These are phyloP conservation scores for Lytechinus pictus DNA, from an alignment of 35 echinoderm and acorn worm species.

Conservation along the genomic window DNA sequence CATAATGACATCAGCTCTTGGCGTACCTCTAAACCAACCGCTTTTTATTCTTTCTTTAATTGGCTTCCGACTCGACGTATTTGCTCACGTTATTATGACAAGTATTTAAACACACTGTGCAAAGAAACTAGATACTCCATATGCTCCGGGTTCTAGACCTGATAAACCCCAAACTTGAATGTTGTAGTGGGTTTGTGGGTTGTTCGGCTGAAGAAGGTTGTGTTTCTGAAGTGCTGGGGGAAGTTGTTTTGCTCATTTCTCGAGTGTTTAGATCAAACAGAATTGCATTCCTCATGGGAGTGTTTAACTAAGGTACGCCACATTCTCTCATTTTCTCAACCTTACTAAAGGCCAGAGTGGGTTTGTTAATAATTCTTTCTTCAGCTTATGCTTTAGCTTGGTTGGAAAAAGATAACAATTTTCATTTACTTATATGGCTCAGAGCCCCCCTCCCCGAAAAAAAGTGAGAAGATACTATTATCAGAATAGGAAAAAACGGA, in stretches of 20 bases:
- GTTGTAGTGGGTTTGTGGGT: neutral
- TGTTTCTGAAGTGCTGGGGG: neutral
- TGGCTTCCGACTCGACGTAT: slow-evolving; percentile 25
- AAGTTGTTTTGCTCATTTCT: slow-evolving; percentile 13
- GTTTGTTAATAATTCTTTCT: neutral
- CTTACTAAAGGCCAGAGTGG: neutral
- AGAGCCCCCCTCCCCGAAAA: too few species aligned
- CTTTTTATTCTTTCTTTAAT: slow-evolving; percentile 42
- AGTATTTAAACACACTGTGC: slow-evolving; percentile 45
- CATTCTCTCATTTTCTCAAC: neutral
- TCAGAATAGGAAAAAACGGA: too few species aligned
- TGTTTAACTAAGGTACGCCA: slow-evolving; percentile 5
- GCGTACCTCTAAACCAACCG: slow-evolving; percentile 29
- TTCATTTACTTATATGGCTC: too few species aligned
- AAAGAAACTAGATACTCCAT: slow-evolving; percentile 43
- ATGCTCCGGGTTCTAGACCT: neutral
- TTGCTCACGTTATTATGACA: slow-evolving; percentile 42
- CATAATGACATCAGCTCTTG: slow-evolving; percentile 25
- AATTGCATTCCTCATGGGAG: neutral
- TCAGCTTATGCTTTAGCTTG: neutral
- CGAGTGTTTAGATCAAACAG: slow-evolving; percentile 10
- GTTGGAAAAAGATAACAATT: too few species aligned
- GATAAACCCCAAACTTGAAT: slow-evolving; percentile 12
- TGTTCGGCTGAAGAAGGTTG: neutral
- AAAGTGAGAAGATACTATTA: too few species aligned